Percentiles rank a stretch among this genome's conserved stretches.
Evolutionary conservation across 2,113 vertebrate genomes (phyloP).

Genomic region (Pseudopipra pipra): DNA sequence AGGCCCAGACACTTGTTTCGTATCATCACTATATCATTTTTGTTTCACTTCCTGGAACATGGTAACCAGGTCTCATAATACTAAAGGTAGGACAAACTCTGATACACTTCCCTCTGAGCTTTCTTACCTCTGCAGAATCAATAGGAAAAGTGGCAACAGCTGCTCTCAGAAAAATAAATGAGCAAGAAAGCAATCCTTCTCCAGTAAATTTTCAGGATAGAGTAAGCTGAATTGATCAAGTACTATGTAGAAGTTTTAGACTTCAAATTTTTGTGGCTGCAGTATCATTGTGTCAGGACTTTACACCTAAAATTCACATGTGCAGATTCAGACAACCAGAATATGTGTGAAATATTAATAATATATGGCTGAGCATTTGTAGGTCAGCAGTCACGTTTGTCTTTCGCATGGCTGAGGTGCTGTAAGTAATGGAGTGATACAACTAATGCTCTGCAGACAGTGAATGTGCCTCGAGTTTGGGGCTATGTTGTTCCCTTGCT

Average conservation of each 20-base stretch:
- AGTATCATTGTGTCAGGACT: neutral
- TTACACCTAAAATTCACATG: neutral
- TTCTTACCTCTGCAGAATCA: neutral
- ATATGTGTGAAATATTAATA: neutral
- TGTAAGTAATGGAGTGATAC: neutral
- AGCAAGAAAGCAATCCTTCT: neutral
- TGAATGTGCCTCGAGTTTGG: neutral
- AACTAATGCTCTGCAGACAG: neutral
- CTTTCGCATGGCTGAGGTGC: rapidly evolving
- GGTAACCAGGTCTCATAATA: neutral
- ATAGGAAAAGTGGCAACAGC: neutral
- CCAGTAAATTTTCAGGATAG: neutral
- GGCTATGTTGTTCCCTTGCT: neutral
- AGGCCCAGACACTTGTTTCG: neutral
- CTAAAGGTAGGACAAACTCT: neutral
- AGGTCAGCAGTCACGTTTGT: neutral
- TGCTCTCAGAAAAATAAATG: neutral
- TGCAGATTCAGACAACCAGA: neutral
- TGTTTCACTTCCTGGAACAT: neutral
- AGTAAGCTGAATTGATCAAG: neutral
- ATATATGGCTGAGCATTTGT: neutral
- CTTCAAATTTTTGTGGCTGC: neutral
- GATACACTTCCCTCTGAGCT: neutral
- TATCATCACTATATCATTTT: neutral
- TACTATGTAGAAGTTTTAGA: neutral